Percentiles rank a stretch among this genome's conserved stretches.
phyloP scores from a whole-genome alignment of 2,113 vertebrate genomes.

The Thryonomys swinderianus region DNA sequence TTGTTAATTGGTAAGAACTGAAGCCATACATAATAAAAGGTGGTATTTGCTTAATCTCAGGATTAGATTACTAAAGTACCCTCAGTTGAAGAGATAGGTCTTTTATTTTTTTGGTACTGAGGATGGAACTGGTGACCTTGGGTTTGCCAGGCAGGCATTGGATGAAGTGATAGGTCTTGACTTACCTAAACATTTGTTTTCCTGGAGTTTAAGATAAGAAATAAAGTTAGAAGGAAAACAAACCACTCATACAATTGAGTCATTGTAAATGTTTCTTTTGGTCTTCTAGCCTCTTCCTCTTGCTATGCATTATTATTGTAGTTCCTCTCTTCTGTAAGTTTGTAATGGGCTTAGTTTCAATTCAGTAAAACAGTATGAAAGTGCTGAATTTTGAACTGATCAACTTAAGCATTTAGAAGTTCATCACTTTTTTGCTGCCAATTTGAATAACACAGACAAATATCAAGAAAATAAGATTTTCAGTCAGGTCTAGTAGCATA shows the following conservation, averaged over 20 bases:
- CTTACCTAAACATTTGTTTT: constrained; percentile 55
- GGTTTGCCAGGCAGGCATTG: no score
- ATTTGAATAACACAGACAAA: constrained; percentile 39
- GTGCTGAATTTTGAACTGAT: constrained; percentile 48
- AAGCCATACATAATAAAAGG: constrained; percentile 13
- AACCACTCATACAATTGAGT: not conserved
- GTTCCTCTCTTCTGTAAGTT: constrained; percentile 52
- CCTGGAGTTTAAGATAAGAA: constrained; percentile 46
- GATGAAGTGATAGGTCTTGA: not conserved
- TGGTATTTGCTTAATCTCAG: constrained; percentile 55
- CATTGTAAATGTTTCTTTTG: constrained; percentile 49
- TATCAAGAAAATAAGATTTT: constrained; percentile 42
- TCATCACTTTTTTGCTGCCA: constrained; percentile 38
- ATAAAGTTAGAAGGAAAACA: constrained; percentile 45
- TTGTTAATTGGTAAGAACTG: not conserved
- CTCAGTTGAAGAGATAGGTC: not conserved
- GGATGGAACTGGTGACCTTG: no score
- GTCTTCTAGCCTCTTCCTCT: not conserved
- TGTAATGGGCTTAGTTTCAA: constrained; percentile 20
- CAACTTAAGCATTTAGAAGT: constrained; percentile 19
- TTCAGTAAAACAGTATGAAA: constrained; percentile 47
- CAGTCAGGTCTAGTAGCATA: not conserved
- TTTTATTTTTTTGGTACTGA: no score
- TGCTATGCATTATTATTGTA: not conserved
- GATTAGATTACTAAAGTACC: constrained; percentile 39